Percentiles rank a stretch among this genome's conserved stretches.
phyloP scores from a whole-genome alignment of 2,888 invertebrate species.

The Mesochorus sp. region DNA sequence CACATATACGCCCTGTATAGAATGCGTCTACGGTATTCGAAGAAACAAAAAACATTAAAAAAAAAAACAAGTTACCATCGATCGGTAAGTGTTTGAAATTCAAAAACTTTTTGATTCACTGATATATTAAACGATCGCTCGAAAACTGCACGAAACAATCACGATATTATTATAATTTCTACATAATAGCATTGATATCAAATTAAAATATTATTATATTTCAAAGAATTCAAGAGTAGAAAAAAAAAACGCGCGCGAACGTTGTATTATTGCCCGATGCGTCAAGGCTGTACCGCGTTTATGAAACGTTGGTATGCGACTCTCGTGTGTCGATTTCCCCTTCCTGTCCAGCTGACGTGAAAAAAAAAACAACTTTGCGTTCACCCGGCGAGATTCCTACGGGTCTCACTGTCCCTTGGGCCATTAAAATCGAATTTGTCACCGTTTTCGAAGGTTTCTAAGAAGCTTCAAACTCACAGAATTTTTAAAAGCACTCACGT shows the following conservation, averaged over 20 bases:
- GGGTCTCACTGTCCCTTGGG: no score
- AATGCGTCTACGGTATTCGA: neutral
- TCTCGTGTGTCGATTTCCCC: neutral
- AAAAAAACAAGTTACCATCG: conserved; percentile 4
- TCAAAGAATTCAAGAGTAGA: no score
- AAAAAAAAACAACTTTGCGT: neutral
- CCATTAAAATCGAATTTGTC: neutral
- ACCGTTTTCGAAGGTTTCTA: neutral
- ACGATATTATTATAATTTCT: no score
- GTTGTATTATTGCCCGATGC: neutral
- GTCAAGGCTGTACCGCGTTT: neutral
- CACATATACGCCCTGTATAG: conserved; percentile 3
- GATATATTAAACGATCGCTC: neutral
- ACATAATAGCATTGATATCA: no score
- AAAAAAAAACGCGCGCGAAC: no score
- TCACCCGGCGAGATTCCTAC: neutral
- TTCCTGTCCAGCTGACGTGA: neutral
- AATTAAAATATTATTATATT: no score
- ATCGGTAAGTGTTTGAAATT: conserved; percentile 8
- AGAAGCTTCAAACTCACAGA: no score
- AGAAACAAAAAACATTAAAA: neutral
- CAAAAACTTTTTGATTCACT: neutral
- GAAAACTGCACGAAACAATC: neutral
- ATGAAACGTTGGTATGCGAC: neutral
- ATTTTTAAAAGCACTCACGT: neutral